A percentile compares a stretch with the other conserved stretches of the same genome.
phyloP scores from a whole-genome alignment of 2,113 vertebrate genomes.

The Irena cyanogastra region DNA sequence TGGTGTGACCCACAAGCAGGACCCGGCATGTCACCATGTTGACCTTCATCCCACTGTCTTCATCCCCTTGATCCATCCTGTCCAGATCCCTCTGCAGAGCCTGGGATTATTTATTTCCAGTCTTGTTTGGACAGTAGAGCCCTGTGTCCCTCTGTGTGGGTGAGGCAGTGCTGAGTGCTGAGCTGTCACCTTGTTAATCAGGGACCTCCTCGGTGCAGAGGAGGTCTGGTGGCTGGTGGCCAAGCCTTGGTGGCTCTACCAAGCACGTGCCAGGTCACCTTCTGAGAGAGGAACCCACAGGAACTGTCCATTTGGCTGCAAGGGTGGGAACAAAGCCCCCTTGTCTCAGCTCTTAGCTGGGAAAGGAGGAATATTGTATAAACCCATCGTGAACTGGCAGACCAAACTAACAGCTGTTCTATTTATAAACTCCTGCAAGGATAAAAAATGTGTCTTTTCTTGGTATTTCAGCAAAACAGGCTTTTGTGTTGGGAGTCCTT shows the following conservation, averaged over 20 bases:
- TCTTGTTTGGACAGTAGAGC: neutral
- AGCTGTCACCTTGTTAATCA: neutral
- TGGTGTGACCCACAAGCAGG: neutral
- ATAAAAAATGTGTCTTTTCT: neutral
- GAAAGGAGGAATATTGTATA: neutral
- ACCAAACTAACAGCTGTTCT: constrained; percentile 12
- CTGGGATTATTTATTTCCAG: neutral
- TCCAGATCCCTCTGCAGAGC: neutral
- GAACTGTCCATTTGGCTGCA: neutral
- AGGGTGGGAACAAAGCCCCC: neutral
- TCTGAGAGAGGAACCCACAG: neutral
- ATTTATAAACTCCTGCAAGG: constrained; percentile 39
- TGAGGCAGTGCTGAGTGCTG: rapidly evolving
- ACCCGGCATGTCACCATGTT: neutral
- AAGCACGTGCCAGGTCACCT: neutral
- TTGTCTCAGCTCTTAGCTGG: neutral
- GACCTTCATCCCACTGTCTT: neutral
- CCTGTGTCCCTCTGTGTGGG: neutral
- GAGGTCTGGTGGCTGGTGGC: neutral
- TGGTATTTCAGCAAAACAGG: constrained; percentile 24
- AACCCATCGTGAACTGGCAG: neutral
- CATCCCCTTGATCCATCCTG: neutral
- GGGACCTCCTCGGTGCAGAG: neutral
- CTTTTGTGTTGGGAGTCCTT: neutral
- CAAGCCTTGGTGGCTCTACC: neutral